Percentiles rank a stretch among this genome's conserved stretches.
These are phyloP conservation scores for Ophraella communa DNA, from an alignment of 2,888 invertebrate genomes.

Conservation along the genomic window DNA sequence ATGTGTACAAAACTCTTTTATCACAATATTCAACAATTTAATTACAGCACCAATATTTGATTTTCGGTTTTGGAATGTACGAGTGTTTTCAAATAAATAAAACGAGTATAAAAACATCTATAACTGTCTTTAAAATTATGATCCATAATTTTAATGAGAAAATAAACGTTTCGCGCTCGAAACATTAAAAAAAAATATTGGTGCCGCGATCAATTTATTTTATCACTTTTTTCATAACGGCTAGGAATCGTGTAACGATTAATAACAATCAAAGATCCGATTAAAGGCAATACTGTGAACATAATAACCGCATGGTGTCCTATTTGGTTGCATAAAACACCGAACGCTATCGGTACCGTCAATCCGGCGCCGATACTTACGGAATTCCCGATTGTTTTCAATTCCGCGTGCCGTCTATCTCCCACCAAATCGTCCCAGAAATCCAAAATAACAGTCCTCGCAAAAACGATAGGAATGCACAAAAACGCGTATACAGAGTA, in stretches of 20 bases:
- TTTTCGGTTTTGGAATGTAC: no score
- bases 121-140: no score
- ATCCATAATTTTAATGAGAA: no score
- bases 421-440: constrained; percentile 36
- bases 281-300: constrained; percentile 37
- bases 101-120: no score
- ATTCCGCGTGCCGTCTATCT: constrained; percentile 26
- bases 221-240: no score
- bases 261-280: constrained; percentile 30
- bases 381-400: constrained; percentile 26
- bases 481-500: constrained; percentile 31
- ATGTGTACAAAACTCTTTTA: no score
- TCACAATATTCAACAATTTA: no score
- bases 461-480: constrained; percentile 33
- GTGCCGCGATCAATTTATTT: no score
- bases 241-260: neutral
- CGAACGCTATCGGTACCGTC: constrained; percentile 37
- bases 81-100: no score
- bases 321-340: constrained; percentile 32
- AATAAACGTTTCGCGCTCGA: no score
- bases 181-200: no score
- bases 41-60: no score
- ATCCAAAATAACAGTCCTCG: constrained; percentile 28
- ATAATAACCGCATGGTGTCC: constrained; percentile 37
- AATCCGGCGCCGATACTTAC: constrained; percentile 33